A percentile compares a stretch with the other conserved stretches of the same genome.
Evolutionary conservation across 2,113 vertebrate species (phyloP).

Genomic region (Motacilla tschutschensis): DNA sequence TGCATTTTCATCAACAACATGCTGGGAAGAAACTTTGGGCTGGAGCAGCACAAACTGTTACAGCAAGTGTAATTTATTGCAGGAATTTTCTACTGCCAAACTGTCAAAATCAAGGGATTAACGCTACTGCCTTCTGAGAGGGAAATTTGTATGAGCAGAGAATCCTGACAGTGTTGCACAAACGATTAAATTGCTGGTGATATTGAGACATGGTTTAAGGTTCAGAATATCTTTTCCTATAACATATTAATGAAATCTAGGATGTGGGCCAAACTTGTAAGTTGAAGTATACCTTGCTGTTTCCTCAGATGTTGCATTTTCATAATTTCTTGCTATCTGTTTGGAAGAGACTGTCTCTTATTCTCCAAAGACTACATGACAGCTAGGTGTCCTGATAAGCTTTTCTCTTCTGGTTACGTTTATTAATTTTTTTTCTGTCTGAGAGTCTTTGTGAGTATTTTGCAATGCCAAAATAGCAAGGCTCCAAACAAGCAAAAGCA

Average conservation of each 20-base stretch:
- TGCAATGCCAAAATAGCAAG: background rate
- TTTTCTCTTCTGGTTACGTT: background rate
- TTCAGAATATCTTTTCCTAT: background rate
- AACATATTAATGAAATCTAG: background rate
- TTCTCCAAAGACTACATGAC: background rate
- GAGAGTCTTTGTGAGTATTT: background rate
- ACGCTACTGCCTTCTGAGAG: background rate
- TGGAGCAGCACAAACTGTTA: background rate
- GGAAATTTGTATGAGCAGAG: background rate
- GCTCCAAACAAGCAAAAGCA: background rate
- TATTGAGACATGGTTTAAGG: background rate
- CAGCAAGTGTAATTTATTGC: background rate
- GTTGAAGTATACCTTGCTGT: background rate
- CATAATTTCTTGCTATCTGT: background rate
- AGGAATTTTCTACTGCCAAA: background rate
- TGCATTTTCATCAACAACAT: background rate
- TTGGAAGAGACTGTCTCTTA: background rate
- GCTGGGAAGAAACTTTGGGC: background rate
- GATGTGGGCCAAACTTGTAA: background rate
- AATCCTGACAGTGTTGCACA: fast-evolving
- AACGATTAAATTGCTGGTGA: background rate
- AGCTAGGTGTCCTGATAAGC: background rate
- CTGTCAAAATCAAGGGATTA: background rate
- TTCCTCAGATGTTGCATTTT: background rate
- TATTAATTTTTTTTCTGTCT: background rate